These are phyloP conservation scores for Strongylocentrotus purpuratus DNA, from an alignment of 35 echinoderm and acorn worm species.

Conservation along the genomic window DNA sequence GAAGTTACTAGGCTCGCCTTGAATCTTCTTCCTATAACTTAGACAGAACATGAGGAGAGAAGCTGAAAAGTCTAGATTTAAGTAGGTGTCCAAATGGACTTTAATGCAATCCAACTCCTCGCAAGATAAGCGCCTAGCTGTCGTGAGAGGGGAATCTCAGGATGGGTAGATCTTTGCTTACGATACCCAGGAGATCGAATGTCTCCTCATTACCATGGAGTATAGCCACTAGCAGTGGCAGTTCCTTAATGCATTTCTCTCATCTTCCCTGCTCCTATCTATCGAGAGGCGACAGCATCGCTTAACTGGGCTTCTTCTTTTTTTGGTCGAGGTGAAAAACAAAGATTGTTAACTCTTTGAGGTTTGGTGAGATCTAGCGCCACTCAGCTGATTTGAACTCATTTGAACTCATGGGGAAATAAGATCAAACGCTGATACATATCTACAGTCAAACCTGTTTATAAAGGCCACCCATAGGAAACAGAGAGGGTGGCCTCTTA, in stretches of 20 bases:
- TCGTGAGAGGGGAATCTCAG: not conserved
- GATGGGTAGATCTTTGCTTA: not conserved
- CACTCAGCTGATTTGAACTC: not conserved
- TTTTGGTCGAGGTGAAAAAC: not conserved
- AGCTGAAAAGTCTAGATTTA: not conserved
- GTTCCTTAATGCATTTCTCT: slow-evolving; percentile 5
- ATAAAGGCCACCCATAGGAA: no score
- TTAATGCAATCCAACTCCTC: not conserved
- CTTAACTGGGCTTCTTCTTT: not conserved
- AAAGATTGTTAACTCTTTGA: not conserved
- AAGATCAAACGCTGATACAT: no score
- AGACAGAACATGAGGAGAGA: not conserved
- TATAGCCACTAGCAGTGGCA: not conserved
- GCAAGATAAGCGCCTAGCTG: not conserved
- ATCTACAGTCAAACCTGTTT: no score
- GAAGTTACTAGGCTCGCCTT: no score
- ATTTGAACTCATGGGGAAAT: no score
- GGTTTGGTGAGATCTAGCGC: not conserved
- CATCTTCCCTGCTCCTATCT: not conserved
- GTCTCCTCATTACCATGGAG: not conserved
- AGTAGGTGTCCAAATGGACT: not conserved
- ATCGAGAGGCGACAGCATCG: not conserved
- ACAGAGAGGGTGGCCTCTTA: no score
- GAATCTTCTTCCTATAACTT: not conserved
- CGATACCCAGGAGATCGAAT: not conserved